Base-by-base conservation (phyloP, 2,113 vertebrate species). In the Brachyistius frenatus region DNA sequence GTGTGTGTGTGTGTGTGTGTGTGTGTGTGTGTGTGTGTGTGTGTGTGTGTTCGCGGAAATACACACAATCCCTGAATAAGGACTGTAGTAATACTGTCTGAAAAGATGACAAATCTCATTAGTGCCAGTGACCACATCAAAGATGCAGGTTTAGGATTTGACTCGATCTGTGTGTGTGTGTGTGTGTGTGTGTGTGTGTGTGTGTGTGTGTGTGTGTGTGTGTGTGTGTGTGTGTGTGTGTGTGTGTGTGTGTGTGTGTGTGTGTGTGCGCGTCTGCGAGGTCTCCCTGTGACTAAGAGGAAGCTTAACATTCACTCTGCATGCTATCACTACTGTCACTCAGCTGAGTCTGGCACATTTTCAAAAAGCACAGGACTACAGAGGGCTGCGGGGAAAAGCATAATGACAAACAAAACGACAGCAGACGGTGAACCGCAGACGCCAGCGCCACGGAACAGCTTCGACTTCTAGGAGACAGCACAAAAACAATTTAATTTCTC, bases 71-170 rank as follows among this genome's bases (percentile, higher is more conserved):
- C 14, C 49, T 30, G 60, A 66, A 79, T 50, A 61, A 66, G 55
- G 30, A 60, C 44, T 53, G 47, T 8, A 73, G 62, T 71, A 36
- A 76, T 76, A 77, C 41, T 79, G 35, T 77, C n/a, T 49, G 32
- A 73, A 81, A 39, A 83, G 64, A 86, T 50, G 70, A 85, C 74
- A 80, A 82, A 90, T 77, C 75, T 80, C 69, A 85, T 80, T 72
- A 76, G 56, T 55, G 60, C 66, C 80, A 72, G 52, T 65, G 68
- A 79, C 54, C 50, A 80, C 83, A 85, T 90, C 71, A 86, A 84
- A 88, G 64, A 71, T 50, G 71, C 53, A 80, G 53, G 76, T 87
- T 78, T 50, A 66, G 71, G 73, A 57, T 74, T 73, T 68, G 61
- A 58, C 73, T 71, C 36, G 53, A 47, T 65, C 37, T 60, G 31